Evolutionary conservation across 2,797 vertebrate genomes (phyloP).

Genomic region (Notolepis coatsorum): DNA sequence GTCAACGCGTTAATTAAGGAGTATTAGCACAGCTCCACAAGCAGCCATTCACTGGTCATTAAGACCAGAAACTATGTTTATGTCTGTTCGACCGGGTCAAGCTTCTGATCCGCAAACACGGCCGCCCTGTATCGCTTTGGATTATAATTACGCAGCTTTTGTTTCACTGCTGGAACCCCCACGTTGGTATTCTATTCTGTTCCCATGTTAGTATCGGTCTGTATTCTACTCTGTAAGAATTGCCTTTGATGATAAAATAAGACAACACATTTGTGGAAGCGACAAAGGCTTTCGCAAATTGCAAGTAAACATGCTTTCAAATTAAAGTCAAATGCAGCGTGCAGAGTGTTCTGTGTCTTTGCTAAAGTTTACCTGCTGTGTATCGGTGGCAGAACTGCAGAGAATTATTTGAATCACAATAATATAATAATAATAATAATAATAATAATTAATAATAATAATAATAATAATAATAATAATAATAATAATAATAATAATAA

Average conservation of each 20-base stretch:
- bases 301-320: no score
- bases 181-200: conserved; percentile 22
- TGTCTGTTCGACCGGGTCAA: conserved; percentile 64
- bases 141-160: conserved; percentile 60
- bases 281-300: no score
- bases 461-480: no score
- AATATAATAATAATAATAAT: background rate
- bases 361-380: conserved; percentile 13
- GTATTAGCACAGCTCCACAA: conserved; percentile 76
- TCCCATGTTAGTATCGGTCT: conserved; percentile 24
- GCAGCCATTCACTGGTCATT: conserved; percentile 71
- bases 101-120: conserved; percentile 75
- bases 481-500: no score
- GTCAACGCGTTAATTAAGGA: conserved; percentile 92
- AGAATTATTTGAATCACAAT: background rate
- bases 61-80: conserved; percentile 64
- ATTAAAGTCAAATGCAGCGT: no score
- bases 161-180: conserved; percentile 36
- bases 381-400: conserved; percentile 1
- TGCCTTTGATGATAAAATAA: no score
- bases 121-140: conserved; percentile 58
- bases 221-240: no score
- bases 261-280: no score
- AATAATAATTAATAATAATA: no score
- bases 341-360: conserved; percentile 10